These are phyloP conservation scores for Amphimallon solstitiale DNA, from an alignment of 2,888 invertebrate genomes.

Conservation along the genomic window DNA sequence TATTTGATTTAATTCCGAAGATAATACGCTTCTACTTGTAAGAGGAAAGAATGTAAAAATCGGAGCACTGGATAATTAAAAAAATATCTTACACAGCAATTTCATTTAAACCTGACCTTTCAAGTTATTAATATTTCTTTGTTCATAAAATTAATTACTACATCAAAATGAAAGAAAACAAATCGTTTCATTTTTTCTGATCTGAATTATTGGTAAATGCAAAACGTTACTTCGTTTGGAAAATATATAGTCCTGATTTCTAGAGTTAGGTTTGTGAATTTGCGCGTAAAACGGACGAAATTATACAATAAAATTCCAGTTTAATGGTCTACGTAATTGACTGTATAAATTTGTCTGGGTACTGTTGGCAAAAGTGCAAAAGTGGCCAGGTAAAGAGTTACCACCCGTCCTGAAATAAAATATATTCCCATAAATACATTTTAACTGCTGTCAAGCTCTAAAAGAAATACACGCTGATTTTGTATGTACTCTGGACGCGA, in stretches of 20 bases:
- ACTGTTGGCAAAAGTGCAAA: slow-evolving; percentile 18
- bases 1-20: too few species aligned
- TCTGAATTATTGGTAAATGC: neutral
- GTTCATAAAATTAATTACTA: slow-evolving; percentile 15
- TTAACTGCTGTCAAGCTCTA: neutral
- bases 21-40: too few species aligned
- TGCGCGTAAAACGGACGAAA: neutral
- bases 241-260: slow-evolving; percentile 21
- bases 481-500: too few species aligned
- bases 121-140: too few species aligned
- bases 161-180: neutral
- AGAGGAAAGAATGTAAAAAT: too few species aligned
- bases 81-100: too few species aligned
- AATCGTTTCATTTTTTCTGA: neutral
- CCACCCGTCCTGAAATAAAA: neutral
- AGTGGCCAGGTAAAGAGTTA: slow-evolving; percentile 7
- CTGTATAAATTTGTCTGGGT: slow-evolving; percentile 13
- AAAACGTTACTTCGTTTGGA: neutral
- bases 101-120: too few species aligned
- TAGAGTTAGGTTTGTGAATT: slow-evolving; percentile 5
- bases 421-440: neutral
- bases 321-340: slow-evolving; percentile 29
- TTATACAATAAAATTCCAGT: slow-evolving; percentile 26
- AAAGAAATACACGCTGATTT: neutral
- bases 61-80: too few species aligned